A percentile compares a stretch with the other conserved stretches of the same genome.
These are phyloP conservation scores for Pseudachorutes palmiensis DNA, from an alignment of 1,140 invertebrate genomes.

Conservation along the genomic window DNA sequence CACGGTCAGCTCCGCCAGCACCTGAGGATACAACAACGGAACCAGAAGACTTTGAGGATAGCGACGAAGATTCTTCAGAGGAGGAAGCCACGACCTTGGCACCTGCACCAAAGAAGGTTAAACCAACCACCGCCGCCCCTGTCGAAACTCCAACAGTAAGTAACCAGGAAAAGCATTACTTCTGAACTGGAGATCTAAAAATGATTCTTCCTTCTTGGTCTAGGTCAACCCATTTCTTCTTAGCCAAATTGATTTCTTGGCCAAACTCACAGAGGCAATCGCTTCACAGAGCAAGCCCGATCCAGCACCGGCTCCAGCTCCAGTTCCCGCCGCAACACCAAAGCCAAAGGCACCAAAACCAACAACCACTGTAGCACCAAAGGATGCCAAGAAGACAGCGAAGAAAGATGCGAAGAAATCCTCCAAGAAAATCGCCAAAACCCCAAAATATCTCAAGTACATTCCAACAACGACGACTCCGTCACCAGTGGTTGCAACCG, in stretches of 20 bases:
- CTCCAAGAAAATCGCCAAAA: constrained; percentile 9
- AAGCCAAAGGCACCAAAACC: constrained; percentile 2
- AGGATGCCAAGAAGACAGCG: background rate
- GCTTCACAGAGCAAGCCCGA: background rate
- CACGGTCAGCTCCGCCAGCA: background rate
- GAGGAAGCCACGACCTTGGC: background rate
- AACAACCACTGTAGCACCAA: background rate
- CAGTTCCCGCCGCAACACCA: background rate
- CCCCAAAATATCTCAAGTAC: background rate
- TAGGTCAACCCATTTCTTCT: constrained; percentile 9
- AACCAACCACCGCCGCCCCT: too few relatives aligned
- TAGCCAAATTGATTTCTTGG: constrained; percentile 8
- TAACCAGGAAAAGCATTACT: background rate
- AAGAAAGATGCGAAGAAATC: background rate
- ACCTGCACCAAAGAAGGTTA: background rate
- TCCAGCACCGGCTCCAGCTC: background rate
- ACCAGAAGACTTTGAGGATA: constrained; percentile 4
- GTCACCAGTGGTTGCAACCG: background rate
- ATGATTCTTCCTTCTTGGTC: background rate
- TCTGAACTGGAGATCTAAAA: background rate
- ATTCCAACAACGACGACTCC: background rate
- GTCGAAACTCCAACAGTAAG: too few relatives aligned
- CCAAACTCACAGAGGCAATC: background rate
- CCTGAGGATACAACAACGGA: background rate
- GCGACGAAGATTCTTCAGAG: constrained; percentile 6